A percentile compares a stretch with the other conserved stretches of the same genome.
Evolutionary conservation across 2,888 invertebrate genomes (phyloP).

Genomic region (Apamea anceps): DNA sequence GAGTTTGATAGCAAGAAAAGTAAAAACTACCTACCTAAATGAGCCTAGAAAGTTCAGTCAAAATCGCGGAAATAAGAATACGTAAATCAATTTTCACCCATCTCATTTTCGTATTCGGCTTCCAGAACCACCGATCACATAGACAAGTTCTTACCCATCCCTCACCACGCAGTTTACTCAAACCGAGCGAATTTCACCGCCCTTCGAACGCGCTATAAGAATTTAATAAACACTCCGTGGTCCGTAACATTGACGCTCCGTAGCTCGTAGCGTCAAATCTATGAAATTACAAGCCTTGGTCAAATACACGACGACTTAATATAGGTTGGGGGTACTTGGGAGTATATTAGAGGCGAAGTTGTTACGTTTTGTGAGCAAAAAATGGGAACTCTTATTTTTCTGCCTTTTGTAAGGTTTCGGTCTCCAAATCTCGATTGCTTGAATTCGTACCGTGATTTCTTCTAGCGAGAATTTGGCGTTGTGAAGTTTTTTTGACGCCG

Average conservation of each 20-base stretch:
- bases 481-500: neutral
- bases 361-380: constrained; percentile 1
- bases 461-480: neutral
- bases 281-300: constrained; percentile 64
- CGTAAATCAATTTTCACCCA: neutral
- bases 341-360: constrained; percentile 40
- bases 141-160: constrained; percentile 4
- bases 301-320: constrained; percentile 58
- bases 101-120: neutral
- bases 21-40: neutral
- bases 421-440: neutral
- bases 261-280: constrained; percentile 41
- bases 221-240: constrained; percentile 74
- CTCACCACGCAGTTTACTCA: neutral
- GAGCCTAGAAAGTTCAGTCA: neutral
- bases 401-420: neutral
- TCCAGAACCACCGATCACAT: neutral
- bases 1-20: neutral
- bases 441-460: neutral
- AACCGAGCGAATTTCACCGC: constrained; percentile 28
- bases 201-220: constrained; percentile 68
- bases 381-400: constrained; percentile 11
- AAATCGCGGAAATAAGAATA: neutral
- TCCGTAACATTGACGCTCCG: constrained; percentile 50
- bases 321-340: constrained; percentile 27